Percentiles rank a stretch among this genome's conserved stretches.
Evolutionary conservation across 2,888 invertebrate species (phyloP).

Genomic region (Cantharis lateralis): DNA sequence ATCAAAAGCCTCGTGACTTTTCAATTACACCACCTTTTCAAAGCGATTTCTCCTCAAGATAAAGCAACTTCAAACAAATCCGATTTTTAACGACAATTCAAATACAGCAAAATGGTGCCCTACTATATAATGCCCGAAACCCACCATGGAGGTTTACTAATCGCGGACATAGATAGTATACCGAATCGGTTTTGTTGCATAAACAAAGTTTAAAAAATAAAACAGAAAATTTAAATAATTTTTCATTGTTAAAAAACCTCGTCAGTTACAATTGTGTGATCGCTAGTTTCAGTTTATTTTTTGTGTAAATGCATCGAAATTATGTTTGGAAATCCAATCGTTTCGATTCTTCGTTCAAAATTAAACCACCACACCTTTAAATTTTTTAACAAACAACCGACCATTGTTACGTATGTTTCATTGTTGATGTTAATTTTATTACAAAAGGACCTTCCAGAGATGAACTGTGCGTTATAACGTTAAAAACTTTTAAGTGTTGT

Average conservation of each 20-base stretch:
- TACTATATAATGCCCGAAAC: not conserved
- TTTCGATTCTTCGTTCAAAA: constrained; percentile 24
- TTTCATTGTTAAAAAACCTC: not conserved
- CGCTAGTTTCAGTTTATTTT: not conserved
- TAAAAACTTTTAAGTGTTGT: not conserved
- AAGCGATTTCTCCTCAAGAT: not conserved
- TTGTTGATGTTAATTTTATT: constrained; percentile 43
- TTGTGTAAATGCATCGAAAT: constrained; percentile 26
- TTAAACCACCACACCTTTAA: constrained; percentile 33
- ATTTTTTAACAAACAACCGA: constrained; percentile 31
- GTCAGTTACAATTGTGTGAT: not conserved
- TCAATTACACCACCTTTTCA: not conserved
- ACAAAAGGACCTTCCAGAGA: constrained; percentile 43
- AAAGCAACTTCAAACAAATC: not conserved
- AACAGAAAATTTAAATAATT: not conserved
- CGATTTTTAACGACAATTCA: not conserved
- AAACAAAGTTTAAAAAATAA: not conserved
- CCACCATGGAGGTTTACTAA: not conserved
- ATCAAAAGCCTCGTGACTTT: not conserved
- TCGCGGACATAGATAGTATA: not conserved
- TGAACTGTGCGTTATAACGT: constrained; percentile 7
- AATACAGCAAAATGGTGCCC: not conserved
- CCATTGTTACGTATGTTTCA: constrained; percentile 38
- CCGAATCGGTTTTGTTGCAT: not conserved
- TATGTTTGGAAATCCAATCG: constrained; percentile 31